Conservation (phyloP, 2,113 vertebrate species). For the Bos indicus region DNA sequence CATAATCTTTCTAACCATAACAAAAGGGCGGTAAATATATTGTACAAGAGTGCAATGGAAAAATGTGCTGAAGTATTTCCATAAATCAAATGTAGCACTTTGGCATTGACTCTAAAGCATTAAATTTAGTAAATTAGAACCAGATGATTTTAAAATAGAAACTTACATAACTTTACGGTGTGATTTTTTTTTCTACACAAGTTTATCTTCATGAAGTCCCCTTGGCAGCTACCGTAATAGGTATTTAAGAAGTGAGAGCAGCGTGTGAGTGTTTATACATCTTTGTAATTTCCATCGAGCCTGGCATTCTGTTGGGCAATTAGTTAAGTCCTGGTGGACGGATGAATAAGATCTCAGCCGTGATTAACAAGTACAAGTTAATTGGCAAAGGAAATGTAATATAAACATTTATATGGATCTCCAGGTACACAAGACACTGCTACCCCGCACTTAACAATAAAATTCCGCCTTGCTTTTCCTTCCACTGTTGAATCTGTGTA, state of each 20-base stretch:
- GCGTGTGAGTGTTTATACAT: not conserved
- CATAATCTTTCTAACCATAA: constrained; percentile 77
- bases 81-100: constrained; percentile 84
- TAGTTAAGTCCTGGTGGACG: not conserved
- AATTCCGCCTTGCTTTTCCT: not conserved
- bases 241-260: constrained; percentile 37
- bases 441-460: not conserved
- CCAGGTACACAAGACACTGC: not conserved
- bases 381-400: constrained; percentile 48
- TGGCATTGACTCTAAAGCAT: constrained; percentile 79
- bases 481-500: not conserved
- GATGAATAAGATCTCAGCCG: not conserved
- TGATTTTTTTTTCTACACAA: constrained; percentile 63
- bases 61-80: constrained; percentile 86
- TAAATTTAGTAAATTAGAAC: constrained; percentile 86
- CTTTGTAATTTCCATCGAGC: not conserved
- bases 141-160: constrained; percentile 87
- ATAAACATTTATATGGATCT: constrained; percentile 2
- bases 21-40: constrained; percentile 77
- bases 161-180: constrained; percentile 81
- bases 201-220: constrained; percentile 77
- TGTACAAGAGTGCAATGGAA: constrained; percentile 81
- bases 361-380: constrained; percentile 51
- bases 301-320: not conserved
- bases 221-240: constrained; percentile 71